A percentile compares a stretch with the other conserved stretches of the same genome.
These are phyloP conservation scores for Neolamprologus falcicula DNA, from an alignment of 2,113 vertebrate genomes.

Conservation along the genomic window DNA sequence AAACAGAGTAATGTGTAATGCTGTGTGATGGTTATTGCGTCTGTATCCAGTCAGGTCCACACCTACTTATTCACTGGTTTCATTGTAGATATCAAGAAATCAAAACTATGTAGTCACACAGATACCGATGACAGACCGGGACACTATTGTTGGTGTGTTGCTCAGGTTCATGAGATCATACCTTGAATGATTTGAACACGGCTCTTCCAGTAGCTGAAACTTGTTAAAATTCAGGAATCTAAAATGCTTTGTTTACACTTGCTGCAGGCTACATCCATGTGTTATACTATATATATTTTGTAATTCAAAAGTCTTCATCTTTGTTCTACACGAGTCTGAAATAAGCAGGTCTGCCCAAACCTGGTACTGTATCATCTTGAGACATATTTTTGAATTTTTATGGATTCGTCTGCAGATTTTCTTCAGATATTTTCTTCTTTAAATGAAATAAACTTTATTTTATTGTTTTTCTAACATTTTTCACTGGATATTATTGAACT, in stretches of 20 bases:
- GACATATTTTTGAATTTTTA: not conserved
- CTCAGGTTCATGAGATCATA: not conserved
- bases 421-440: not conserved
- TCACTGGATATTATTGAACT: not conserved
- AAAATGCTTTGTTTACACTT: not conserved
- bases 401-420: rapidly evolving
- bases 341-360: not conserved
- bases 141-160: not conserved
- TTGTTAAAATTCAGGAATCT: not conserved
- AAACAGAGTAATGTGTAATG: not conserved
- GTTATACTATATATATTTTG: not conserved
- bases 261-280: not conserved
- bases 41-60: rapidly evolving
- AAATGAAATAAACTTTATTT: not conserved
- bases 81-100: not conserved
- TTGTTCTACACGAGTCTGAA: not conserved
- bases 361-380: not conserved
- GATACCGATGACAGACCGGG: not conserved
- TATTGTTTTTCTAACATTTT: rapidly evolving
- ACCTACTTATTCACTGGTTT: not conserved
- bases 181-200: rapidly evolving
- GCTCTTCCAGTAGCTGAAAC: not conserved
- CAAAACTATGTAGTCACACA: not conserved
- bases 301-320: not conserved
- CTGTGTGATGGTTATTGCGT: not conserved